Percentiles rank a stretch among this genome's conserved stretches.
These are phyloP conservation scores for Corythaixoides concolor DNA, from an alignment of 2,113 vertebrate genomes.

Conservation along the genomic window DNA sequence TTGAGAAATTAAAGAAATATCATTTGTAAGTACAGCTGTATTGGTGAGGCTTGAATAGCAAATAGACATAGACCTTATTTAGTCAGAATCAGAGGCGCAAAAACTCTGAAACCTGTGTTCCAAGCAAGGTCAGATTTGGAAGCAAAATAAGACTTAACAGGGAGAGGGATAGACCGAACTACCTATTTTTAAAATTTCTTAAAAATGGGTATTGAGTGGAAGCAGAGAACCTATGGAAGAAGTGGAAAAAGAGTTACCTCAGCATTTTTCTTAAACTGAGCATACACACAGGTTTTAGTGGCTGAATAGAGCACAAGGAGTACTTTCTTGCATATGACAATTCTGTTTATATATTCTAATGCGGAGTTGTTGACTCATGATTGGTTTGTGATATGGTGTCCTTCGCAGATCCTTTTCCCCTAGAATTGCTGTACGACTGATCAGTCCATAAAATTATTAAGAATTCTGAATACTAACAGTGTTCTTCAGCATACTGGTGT, in stretches of 20 bases:
- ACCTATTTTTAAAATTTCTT: neutral
- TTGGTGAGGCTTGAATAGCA: neutral
- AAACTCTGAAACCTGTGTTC: neutral
- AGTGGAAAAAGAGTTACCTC: neutral
- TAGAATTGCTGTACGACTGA: neutral
- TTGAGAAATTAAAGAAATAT: neutral
- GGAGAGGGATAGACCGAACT: neutral
- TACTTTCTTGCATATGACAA: neutral
- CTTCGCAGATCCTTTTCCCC: rapidly evolving
- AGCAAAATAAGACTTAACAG: neutral
- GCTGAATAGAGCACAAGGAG: neutral
- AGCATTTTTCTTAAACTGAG: neutral
- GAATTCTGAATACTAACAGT: neutral
- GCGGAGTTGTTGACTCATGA: neutral
- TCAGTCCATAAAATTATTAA: neutral
- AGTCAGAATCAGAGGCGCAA: neutral
- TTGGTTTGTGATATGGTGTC: neutral
- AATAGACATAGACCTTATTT: neutral
- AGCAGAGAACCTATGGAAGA: neutral
- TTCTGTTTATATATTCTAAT: neutral
- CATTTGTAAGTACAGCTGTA: neutral
- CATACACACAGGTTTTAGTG: neutral
- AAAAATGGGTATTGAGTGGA: neutral
- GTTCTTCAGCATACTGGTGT: neutral
- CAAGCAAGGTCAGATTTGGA: neutral